Evolutionary conservation across 2,113 vertebrate genomes (phyloP).

Genomic region (Dolichotis patagonum): DNA sequence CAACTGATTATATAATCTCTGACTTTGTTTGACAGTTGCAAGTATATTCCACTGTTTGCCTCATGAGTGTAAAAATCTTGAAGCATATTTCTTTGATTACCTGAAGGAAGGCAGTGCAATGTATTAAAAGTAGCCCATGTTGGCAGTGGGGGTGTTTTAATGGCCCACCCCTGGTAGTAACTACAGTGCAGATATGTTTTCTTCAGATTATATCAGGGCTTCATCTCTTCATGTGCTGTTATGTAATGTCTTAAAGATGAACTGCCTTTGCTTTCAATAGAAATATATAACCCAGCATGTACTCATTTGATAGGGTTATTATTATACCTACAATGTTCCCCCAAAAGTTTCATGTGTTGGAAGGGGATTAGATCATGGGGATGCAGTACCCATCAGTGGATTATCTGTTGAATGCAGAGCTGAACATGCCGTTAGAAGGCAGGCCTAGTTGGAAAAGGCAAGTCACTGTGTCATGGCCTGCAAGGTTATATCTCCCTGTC

Average conservation of each 20-base stretch:
- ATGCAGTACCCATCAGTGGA: neutral
- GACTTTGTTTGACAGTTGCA: neutral
- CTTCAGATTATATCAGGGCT: neutral
- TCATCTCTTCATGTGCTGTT: neutral
- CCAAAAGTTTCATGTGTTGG: neutral
- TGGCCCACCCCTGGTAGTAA: neutral
- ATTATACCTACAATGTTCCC: neutral
- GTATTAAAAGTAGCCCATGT: neutral
- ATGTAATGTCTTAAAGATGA: neutral
- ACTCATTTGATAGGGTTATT: neutral
- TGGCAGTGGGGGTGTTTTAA: neutral
- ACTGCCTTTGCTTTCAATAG: neutral
- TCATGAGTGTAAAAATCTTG: neutral
- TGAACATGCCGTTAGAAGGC: neutral
- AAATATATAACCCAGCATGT: neutral
- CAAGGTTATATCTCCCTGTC: neutral
- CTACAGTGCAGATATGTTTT: neutral
- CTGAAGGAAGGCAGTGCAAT: neutral
- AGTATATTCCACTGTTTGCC: neutral
- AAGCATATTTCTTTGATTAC: neutral
- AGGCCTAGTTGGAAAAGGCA: neutral
- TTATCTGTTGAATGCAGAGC: neutral
- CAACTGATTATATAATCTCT: neutral
- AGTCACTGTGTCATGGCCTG: neutral
- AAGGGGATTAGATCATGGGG: neutral